Evolutionary conservation across 2,888 invertebrate species (phyloP).

Genomic region (Hartigia nigra): DNA sequence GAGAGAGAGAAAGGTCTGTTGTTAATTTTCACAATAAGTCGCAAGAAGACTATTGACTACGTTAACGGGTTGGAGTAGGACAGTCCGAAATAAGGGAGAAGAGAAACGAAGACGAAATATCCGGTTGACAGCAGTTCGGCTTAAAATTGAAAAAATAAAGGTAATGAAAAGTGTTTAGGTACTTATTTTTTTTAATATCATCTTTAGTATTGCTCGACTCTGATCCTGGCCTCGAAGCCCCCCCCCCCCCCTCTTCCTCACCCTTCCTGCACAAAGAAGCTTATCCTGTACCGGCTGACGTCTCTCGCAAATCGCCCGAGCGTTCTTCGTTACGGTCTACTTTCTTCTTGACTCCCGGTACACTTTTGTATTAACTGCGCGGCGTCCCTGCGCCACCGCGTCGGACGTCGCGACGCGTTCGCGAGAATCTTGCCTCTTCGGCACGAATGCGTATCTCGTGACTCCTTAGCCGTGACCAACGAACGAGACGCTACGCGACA

Average conservation of each 20-base stretch:
- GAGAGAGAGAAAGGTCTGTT: background rate
- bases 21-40: background rate
- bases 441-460: background rate
- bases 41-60: background rate
- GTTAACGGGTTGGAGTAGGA: too few relatives aligned
- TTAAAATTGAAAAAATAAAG: background rate
- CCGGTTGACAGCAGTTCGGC: background rate
- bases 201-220: too few relatives aligned
- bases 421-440: slow-evolving; percentile 11
- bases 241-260: too few relatives aligned
- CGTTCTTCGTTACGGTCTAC: slow-evolving; percentile 51
- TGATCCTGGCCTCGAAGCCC: too few relatives aligned
- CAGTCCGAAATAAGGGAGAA: background rate
- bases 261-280: too few relatives aligned
- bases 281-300: background rate
- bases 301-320: background rate
- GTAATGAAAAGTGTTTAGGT: too few relatives aligned
- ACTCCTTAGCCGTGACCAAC: background rate
- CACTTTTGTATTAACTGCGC: background rate
- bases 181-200: too few relatives aligned
- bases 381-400: background rate
- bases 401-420: background rate
- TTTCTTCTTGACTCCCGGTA: slow-evolving; percentile 40
- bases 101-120: background rate
- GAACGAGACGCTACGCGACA: background rate